phyloP scores from a whole-genome alignment of 2,888 invertebrate species.

The Neria commutata region DNA sequence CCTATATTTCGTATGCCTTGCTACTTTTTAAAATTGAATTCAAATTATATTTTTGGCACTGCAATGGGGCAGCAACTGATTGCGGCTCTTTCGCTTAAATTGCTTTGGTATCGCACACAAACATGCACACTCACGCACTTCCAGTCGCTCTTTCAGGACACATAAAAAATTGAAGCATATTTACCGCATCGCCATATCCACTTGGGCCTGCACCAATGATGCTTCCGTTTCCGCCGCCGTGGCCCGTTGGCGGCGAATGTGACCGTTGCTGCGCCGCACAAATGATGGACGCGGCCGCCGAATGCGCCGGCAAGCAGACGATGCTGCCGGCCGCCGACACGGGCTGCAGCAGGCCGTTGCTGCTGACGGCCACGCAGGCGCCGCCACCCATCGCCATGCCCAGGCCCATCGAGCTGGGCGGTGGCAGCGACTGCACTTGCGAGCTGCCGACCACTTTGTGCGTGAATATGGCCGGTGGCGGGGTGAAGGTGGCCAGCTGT shows the following conservation, averaged over 20 bases:
- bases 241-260: constrained; percentile 35
- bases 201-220: constrained; percentile 42
- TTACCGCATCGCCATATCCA: constrained; percentile 58
- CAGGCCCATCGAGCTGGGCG: constrained; percentile 21
- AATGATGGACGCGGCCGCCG: constrained; percentile 29
- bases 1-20: too few species aligned
- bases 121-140: too few species aligned
- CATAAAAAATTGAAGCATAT: constrained; percentile 45
- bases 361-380: constrained; percentile 36
- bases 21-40: too few species aligned
- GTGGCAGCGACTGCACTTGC: constrained; percentile 28
- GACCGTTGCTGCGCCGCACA: constrained; percentile 36
- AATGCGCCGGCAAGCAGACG: constrained; percentile 45
- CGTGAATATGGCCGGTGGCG: constrained; percentile 59
- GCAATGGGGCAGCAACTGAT: too few species aligned
- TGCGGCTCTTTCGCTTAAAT: too few species aligned
- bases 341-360: constrained; percentile 51
- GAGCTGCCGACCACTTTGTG: constrained; percentile 53
- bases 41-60: too few species aligned
- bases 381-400: constrained; percentile 23
- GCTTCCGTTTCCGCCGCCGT: constrained; percentile 50
- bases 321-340: constrained; percentile 35
- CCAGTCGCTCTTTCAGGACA: too few species aligned
- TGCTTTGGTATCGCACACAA: too few species aligned
- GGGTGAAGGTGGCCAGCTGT: constrained; percentile 61